Evolutionary conservation across 1,140 invertebrate species (phyloP).

Genomic region (Chrysomallon squamiferum): DNA sequence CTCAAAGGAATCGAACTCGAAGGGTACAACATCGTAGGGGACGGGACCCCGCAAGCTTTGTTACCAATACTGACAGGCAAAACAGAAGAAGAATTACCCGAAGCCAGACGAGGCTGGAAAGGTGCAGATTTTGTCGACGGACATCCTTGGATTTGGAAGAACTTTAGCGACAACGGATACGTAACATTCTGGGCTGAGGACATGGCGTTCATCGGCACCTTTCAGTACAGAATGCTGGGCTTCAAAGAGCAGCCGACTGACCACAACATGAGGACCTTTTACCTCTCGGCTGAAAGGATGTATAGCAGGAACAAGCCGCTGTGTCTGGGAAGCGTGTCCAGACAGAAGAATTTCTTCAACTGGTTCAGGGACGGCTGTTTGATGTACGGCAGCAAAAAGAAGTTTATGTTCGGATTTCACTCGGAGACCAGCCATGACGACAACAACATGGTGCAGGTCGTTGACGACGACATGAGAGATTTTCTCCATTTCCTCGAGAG

Average conservation of each 20-base stretch:
- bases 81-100: slow-evolving; percentile 75
- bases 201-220: slow-evolving; percentile 81
- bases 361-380: slow-evolving; percentile 72
- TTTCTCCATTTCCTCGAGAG: slow-evolving; percentile 74
- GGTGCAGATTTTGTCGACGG: slow-evolving; percentile 75
- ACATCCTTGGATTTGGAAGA: slow-evolving; percentile 72
- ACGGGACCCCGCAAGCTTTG: slow-evolving; percentile 91
- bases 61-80: slow-evolving; percentile 87
- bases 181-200: slow-evolving; percentile 87
- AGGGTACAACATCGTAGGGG: slow-evolving; percentile 92
- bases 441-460: slow-evolving; percentile 76
- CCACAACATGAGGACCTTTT: slow-evolving; percentile 88
- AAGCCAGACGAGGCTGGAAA: slow-evolving; percentile 73
- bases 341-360: slow-evolving; percentile 76
- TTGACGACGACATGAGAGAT: slow-evolving; percentile 71
- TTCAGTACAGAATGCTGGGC: slow-evolving; percentile 89
- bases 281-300: slow-evolving; percentile 71
- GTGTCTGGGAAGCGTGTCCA: slow-evolving; percentile 80
- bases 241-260: slow-evolving; percentile 85
- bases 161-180: slow-evolving; percentile 69
- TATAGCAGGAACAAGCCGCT: slow-evolving; percentile 61
- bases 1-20: slow-evolving; percentile 77
- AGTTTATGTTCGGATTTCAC: slow-evolving; percentile 84
- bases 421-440: slow-evolving; percentile 85
- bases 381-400: slow-evolving; percentile 73